These are phyloP conservation scores for Epistrophe eligans DNA, from an alignment of 2,888 invertebrate species.

Conservation along the genomic window DNA sequence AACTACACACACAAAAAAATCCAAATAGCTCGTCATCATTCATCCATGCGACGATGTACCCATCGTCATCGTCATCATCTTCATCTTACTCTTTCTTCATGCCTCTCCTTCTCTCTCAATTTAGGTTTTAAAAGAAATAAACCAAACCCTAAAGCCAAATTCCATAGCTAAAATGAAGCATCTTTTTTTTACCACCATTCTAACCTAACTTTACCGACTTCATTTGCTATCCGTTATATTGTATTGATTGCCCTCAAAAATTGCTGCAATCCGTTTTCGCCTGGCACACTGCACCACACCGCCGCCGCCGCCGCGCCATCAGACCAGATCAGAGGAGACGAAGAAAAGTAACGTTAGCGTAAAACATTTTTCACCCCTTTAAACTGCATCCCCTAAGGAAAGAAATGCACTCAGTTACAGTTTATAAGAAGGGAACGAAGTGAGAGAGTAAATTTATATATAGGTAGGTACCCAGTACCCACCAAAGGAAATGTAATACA, in stretches of 20 bases:
- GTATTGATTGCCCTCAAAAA: constrained; percentile 74
- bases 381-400: constrained; percentile 60
- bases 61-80: background rate
- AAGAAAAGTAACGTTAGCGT: constrained; percentile 11
- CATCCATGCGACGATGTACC: constrained; percentile 19
- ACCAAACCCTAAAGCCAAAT: constrained; percentile 29
- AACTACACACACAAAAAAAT: constrained; percentile 27
- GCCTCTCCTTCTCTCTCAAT: too few relatives aligned
- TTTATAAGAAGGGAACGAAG: constrained; percentile 8
- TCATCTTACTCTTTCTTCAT: background rate
- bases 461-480: too few relatives aligned
- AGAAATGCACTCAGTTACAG: constrained; percentile 57
- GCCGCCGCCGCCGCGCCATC: background rate
- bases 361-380: constrained; percentile 47
- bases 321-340: constrained; percentile 3
- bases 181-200: constrained; percentile 27
- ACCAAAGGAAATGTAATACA: constrained; percentile 69
- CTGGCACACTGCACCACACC: background rate
- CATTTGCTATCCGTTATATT: constrained; percentile 72
- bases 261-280: constrained; percentile 62
- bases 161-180: constrained; percentile 25
- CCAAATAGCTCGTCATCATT: constrained; percentile 49
- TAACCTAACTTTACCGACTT: constrained; percentile 68
- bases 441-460: constrained; percentile 32
- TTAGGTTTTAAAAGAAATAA: background rate